Evolutionary conservation across 2,888 invertebrate species (phyloP).

Genomic region (Cabera pusaria): DNA sequence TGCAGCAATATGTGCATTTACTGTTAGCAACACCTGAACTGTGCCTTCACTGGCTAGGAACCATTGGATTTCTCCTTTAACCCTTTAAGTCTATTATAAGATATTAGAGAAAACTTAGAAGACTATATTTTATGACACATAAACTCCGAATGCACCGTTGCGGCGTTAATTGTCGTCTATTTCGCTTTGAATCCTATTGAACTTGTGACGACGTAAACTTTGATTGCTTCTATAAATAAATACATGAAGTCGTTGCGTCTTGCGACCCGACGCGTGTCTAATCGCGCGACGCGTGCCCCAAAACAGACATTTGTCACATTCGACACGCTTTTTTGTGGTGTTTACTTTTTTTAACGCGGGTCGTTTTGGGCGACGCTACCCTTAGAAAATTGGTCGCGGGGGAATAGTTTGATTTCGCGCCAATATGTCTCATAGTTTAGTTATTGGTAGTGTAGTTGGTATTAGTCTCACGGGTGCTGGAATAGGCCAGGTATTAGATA

Average conservation of each 20-base stretch:
- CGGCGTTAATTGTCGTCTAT: conserved; percentile 10
- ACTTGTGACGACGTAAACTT: conserved; percentile 33
- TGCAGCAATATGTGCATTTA: too few species aligned
- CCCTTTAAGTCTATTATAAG: conserved; percentile 34
- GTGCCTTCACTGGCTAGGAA: too few species aligned
- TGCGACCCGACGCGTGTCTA: conserved; percentile 49
- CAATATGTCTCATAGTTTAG: conserved; percentile 75
- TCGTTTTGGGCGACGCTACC: conserved; percentile 63
- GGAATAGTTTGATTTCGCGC: conserved; percentile 59
- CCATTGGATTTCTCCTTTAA: too few species aligned
- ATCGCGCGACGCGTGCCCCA: conserved; percentile 72
- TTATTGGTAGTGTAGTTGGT: conserved; percentile 47
- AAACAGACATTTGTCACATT: conserved; percentile 80
- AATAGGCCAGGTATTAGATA: conserved; percentile 23
- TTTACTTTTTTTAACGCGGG: conserved; percentile 61
- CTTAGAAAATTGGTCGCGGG: conserved; percentile 74
- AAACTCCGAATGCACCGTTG: conserved; percentile 5
- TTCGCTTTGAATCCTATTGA: conserved; percentile 16
- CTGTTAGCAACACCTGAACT: too few species aligned
- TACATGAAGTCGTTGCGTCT: conserved; percentile 39
- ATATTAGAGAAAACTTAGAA: conserved; percentile 24
- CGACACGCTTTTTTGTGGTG: conserved; percentile 66
- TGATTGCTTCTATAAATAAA: conserved; percentile 49
- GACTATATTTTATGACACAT: conserved; percentile 22
- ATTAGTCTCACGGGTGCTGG: conserved; percentile 50